A percentile compares a stretch with the other conserved stretches of the same genome.
These are phyloP conservation scores for Drosophila bocqueti DNA, from an alignment of 1,140 invertebrate genomes.

Conservation along the genomic window DNA sequence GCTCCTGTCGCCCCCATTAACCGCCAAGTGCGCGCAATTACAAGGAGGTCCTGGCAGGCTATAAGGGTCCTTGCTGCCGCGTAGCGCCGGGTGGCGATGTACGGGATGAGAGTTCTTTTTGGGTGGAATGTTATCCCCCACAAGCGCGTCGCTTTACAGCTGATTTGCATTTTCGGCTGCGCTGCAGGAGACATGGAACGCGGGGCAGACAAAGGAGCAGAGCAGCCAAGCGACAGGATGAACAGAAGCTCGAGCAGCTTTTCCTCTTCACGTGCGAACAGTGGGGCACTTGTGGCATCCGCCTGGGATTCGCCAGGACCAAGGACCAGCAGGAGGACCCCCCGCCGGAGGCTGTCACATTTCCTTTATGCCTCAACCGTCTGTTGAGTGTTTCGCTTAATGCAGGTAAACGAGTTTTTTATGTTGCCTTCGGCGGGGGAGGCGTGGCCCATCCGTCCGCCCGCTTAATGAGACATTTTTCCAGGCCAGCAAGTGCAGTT, in stretches of 20 bases:
- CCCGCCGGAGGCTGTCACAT: slow-evolving; percentile 64
- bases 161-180: slow-evolving; percentile 77
- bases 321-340: neutral
- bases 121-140: neutral
- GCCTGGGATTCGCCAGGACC: slow-evolving; percentile 34
- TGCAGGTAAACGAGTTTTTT: slow-evolving; percentile 83
- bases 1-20: slow-evolving; percentile 78
- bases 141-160: slow-evolving; percentile 56
- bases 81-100: neutral
- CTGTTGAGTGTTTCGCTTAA: slow-evolving; percentile 80
- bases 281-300: slow-evolving; percentile 78
- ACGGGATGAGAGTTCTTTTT: neutral
- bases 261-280: slow-evolving; percentile 60
- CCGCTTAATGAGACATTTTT: slow-evolving; percentile 71
- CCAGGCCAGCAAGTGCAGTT: slow-evolving; percentile 69
- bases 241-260: slow-evolving; percentile 51
- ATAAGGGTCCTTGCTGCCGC: slow-evolving; percentile 7
- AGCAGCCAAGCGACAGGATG: slow-evolving; percentile 8
- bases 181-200: slow-evolving; percentile 54
- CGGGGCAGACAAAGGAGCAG: slow-evolving; percentile 3
- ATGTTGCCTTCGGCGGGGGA: slow-evolving; percentile 46
- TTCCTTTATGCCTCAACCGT: slow-evolving; percentile 76
- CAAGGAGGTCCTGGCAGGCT: slow-evolving; percentile 36
- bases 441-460: slow-evolving; percentile 20
- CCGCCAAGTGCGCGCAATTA: slow-evolving; percentile 78